A percentile compares a stretch with the other conserved stretches of the same genome.
Evolutionary conservation across 1,140 invertebrate genomes (phyloP).

Genomic region (Agraylea sexmaculata): DNA sequence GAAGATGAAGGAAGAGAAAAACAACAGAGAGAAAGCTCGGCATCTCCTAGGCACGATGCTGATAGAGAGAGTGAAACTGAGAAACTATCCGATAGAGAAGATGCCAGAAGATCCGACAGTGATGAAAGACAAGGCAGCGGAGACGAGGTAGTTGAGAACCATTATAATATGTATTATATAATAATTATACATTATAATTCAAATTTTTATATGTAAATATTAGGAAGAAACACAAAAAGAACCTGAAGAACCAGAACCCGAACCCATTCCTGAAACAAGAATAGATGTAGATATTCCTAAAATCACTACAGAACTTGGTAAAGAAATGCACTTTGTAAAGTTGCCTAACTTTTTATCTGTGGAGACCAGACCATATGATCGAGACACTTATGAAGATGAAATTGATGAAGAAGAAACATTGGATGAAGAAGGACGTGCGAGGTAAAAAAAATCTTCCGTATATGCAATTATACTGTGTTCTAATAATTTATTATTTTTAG

Average conservation of each 20-base stretch:
- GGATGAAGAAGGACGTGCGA: slow-evolving; percentile 94
- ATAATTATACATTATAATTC: slow-evolving; percentile 9
- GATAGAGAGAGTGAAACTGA: slow-evolving; percentile 25
- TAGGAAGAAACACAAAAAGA: slow-evolving; percentile 41
- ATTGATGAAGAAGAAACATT: slow-evolving; percentile 97
- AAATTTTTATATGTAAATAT: slow-evolving; percentile 13
- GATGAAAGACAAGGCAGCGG: slow-evolving; percentile 35
- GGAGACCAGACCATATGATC: slow-evolving; percentile 88
- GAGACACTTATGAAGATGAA: slow-evolving; percentile 94
- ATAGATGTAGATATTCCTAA: slow-evolving; percentile 96
- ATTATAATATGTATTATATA: neutral
- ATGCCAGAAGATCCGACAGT: slow-evolving; percentile 27
- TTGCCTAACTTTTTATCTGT: slow-evolving; percentile 87
- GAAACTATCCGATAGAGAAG: slow-evolving; percentile 22
- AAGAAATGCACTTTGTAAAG: slow-evolving; percentile 90
- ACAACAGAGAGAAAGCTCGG: slow-evolving; percentile 24
- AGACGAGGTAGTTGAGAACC: slow-evolving; percentile 30
- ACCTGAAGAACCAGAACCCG: slow-evolving; percentile 61
- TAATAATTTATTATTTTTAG: slow-evolving; percentile 29
- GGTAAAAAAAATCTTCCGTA: slow-evolving; percentile 30
- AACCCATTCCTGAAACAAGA: slow-evolving; percentile 77
- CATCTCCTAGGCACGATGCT: slow-evolving; percentile 28
- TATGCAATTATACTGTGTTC: slow-evolving; percentile 2
- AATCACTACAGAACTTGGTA: slow-evolving; percentile 83
- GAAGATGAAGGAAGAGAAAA: slow-evolving; percentile 53